Evolutionary conservation across 2,113 vertebrate species (phyloP).

Genomic region (Stigmatopora nigra): DNA sequence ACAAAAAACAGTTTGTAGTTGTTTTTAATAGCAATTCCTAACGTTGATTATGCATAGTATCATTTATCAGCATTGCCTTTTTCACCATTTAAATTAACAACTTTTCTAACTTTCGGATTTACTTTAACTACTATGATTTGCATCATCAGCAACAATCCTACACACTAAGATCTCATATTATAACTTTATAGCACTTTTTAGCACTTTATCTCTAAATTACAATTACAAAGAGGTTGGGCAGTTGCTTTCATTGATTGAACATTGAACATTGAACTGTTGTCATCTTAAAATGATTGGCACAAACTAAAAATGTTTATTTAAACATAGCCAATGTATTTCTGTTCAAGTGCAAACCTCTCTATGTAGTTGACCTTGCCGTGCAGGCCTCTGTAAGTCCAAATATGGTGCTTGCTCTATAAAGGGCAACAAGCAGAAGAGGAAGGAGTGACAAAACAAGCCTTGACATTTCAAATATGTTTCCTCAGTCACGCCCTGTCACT

Average conservation of each 20-base stretch:
- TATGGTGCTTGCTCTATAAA: background rate
- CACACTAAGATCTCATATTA: conserved; percentile 44
- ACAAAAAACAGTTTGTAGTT: too few relatives aligned
- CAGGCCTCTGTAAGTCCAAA: background rate
- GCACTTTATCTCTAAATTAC: background rate
- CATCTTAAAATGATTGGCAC: background rate
- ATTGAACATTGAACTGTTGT: background rate
- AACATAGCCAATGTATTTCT: too few relatives aligned
- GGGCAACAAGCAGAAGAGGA: background rate
- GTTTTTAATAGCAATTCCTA: too few relatives aligned
- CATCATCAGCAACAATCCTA: conserved; percentile 50
- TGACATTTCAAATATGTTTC: conserved; percentile 21
- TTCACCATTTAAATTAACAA: too few relatives aligned
- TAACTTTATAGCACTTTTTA: too few relatives aligned
- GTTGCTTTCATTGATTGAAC: background rate
- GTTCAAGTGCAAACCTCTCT: background rate
- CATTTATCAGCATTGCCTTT: too few relatives aligned
- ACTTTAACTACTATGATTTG: conserved; percentile 27
- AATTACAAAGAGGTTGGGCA: conserved; percentile 2
- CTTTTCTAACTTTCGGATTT: background rate
- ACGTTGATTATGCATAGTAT: too few relatives aligned
- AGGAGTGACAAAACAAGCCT: background rate
- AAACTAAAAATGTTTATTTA: background rate
- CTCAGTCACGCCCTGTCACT: background rate
- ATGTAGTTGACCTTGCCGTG: too few relatives aligned